Conservation (phyloP, 2,888 invertebrate genomes). For the Lochmaea crataegi region DNA sequence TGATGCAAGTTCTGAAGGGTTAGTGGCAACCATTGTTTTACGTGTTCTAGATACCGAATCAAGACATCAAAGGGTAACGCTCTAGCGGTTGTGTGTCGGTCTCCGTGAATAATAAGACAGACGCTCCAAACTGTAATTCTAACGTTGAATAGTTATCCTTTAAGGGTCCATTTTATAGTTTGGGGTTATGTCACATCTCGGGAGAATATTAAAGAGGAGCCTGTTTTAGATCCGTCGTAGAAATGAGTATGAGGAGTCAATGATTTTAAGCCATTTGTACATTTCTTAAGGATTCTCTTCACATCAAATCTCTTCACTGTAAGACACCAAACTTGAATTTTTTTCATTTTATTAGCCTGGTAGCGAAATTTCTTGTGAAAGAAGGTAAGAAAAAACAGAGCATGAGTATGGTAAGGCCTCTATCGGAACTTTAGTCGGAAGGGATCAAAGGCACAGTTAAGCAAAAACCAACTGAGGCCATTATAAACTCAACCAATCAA, state of each 20-base stretch:
- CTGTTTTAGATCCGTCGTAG: no score
- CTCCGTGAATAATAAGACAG: slow-evolving; percentile 22
- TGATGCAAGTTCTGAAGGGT: slow-evolving; percentile 8
- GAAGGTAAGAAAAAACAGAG: no score
- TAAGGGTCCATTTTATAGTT: slow-evolving; percentile 22
- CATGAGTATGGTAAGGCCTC: no score
- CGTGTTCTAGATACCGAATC: slow-evolving; percentile 24
- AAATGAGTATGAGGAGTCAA: neutral
- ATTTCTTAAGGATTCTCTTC: no score
- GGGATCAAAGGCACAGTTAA: no score
- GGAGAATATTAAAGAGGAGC: slow-evolving; percentile 5
- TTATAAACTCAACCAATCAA: no score
- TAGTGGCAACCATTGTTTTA: slow-evolving; percentile 20
- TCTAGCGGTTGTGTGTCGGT: slow-evolving; percentile 13
- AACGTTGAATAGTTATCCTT: slow-evolving; percentile 14
- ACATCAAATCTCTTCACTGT: no score
- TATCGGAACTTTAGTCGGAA: no score
- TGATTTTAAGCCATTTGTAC: neutral
- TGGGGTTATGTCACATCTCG: slow-evolving; percentile 11
- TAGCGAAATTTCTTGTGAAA: no score
- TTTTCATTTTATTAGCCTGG: neutral
- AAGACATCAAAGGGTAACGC: slow-evolving; percentile 29
- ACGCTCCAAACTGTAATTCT: slow-evolving; percentile 8
- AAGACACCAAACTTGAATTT: neutral
- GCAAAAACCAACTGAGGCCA: no score